Evolutionary conservation across 2,113 vertebrate species (phyloP).

Genomic region (Pomatostomus ruficeps): DNA sequence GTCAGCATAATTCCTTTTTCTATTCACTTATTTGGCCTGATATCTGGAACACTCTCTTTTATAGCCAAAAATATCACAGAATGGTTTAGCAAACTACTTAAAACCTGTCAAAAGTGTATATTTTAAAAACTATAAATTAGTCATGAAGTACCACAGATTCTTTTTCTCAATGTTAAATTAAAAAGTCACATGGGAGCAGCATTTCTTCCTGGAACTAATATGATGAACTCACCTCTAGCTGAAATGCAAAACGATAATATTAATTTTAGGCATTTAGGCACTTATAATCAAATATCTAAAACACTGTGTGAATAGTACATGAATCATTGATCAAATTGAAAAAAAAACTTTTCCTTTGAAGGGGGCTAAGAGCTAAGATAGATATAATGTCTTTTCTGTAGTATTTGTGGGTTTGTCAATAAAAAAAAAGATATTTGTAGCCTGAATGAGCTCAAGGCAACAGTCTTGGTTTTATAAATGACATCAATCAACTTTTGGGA

Average conservation of each 20-base stretch:
- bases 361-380: background rate
- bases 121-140: background rate
- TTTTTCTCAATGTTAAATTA: background rate
- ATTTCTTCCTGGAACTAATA: background rate
- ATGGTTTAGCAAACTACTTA: background rate
- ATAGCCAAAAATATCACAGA: constrained; percentile 13
- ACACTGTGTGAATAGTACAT: background rate
- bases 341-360: background rate
- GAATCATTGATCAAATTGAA: background rate
- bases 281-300: background rate
- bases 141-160: background rate
- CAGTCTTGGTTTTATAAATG: background rate
- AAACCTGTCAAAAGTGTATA: background rate
- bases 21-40: background rate
- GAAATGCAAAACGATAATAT: background rate
- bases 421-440: background rate
- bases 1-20: background rate
- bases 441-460: background rate
- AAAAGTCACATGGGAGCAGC: background rate
- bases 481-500: background rate
- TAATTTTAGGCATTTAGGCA: background rate
- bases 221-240: background rate
- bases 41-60: background rate
- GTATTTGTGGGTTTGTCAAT: background rate
- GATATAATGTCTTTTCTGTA: background rate